A percentile compares a stretch with the other conserved stretches of the same genome.
phyloP scores from a whole-genome alignment of 2,113 vertebrate genomes.

The Arizona elegans region DNA sequence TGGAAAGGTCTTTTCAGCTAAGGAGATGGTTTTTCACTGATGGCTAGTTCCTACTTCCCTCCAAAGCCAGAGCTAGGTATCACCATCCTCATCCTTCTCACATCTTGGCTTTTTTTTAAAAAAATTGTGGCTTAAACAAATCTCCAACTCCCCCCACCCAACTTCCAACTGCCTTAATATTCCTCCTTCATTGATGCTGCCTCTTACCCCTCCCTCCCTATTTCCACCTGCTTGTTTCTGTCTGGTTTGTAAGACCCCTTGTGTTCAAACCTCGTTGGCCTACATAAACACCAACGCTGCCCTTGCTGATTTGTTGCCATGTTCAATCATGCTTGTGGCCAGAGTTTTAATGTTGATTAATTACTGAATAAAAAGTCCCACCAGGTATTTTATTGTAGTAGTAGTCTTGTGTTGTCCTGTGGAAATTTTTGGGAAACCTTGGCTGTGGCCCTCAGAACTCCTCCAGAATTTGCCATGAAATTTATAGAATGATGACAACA shows the following conservation, averaged over 20 bases:
- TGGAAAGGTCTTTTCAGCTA: not conserved
- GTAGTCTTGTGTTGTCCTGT: not conserved
- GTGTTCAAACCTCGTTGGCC: not conserved
- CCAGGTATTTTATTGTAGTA: conserved; percentile 22
- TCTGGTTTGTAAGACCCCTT: not conserved
- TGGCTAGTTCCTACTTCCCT: not conserved
- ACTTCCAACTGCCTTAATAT: conserved; percentile 10
- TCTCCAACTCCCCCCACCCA: not conserved
- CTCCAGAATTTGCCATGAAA: not conserved
- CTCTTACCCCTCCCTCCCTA: not conserved
- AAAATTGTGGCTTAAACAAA: not conserved
- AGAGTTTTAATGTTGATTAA: conserved; percentile 30
- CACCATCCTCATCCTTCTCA: not conserved
- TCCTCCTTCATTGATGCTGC: not conserved
- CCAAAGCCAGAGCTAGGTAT: not conserved
- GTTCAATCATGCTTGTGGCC: conserved; percentile 19
- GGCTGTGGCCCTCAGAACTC: not conserved
- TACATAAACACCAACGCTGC: not conserved
- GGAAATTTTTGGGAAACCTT: not conserved
- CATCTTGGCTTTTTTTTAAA: not conserved
- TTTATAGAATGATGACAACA: not conserved
- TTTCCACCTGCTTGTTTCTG: conserved; percentile 12
- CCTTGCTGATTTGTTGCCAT: conserved; percentile 8
- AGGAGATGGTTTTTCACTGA: not conserved
- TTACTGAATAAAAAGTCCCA: conserved; percentile 22